phyloP scores from a whole-genome alignment of 2,888 invertebrate species.

The Cyrtodaria siliqua region DNA sequence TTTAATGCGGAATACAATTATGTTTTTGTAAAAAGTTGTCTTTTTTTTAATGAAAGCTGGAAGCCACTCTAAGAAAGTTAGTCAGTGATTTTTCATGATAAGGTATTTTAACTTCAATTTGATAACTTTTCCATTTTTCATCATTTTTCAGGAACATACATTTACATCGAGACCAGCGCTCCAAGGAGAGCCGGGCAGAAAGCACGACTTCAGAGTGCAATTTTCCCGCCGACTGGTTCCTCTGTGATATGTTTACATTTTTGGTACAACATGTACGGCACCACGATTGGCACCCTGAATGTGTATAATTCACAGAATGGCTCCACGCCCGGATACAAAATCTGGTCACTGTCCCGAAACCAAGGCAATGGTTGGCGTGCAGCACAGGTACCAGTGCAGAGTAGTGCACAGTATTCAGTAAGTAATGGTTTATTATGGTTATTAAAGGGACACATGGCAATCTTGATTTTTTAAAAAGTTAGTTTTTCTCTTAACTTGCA shows the following conservation, averaged over 20 bases:
- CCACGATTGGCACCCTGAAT: conserved; percentile 76
- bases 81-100: too few species aligned
- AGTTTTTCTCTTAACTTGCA: too few species aligned
- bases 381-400: conserved; percentile 70
- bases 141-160: conserved; percentile 61
- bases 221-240: conserved; percentile 65
- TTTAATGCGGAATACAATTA: too few species aligned
- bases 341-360: conserved; percentile 77
- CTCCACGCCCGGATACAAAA: conserved; percentile 59
- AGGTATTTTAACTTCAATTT: too few species aligned
- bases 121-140: too few species aligned
- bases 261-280: conserved; percentile 83
- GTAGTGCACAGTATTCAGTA: conserved; percentile 69
- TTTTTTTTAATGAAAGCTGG: too few species aligned
- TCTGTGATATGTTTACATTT: conserved; percentile 77
- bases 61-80: too few species aligned
- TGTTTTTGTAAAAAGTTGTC: too few species aligned
- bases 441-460: too few species aligned
- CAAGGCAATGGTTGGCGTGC: conserved; percentile 73
- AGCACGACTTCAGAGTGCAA: conserved; percentile 75
- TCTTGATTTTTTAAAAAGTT: too few species aligned
- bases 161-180: conserved; percentile 77
- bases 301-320: conserved; percentile 73
- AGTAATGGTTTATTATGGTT: too few species aligned
- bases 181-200: conserved; percentile 74